phyloP scores from a whole-genome alignment of 2,888 invertebrate genomes.

The Metalampra italica region DNA sequence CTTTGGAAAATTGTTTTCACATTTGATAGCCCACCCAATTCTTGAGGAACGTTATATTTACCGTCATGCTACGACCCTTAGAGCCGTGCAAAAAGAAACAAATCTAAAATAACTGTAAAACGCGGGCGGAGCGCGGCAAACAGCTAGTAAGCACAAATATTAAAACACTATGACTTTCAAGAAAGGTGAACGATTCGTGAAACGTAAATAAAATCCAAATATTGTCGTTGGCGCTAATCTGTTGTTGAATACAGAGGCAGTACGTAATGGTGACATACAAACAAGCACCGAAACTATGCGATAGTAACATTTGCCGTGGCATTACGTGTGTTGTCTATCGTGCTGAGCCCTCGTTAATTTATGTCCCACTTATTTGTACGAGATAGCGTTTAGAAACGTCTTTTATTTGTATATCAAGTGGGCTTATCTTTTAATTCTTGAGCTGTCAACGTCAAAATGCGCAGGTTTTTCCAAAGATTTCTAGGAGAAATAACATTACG shows the following conservation, averaged over 20 bases:
- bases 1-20: too few relatives aligned
- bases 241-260: constrained; percentile 48
- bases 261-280: constrained; percentile 51
- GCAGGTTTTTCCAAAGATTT: constrained; percentile 38
- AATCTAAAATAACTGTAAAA: too few relatives aligned
- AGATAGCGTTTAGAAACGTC: constrained; percentile 64
- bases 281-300: constrained; percentile 45
- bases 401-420: constrained; percentile 64
- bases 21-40: too few relatives aligned
- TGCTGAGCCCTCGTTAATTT: constrained; percentile 67
- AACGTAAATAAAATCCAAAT: constrained; percentile 11
- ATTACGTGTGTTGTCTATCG: constrained; percentile 70
- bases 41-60: too few relatives aligned
- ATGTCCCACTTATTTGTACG: constrained; percentile 62
- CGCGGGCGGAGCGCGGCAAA: too few relatives aligned
- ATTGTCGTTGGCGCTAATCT: constrained; percentile 17
- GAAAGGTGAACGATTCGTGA: constrained; percentile 1
- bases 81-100: too few relatives aligned
- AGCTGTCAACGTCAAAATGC: constrained; percentile 56
- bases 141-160: too few relatives aligned
- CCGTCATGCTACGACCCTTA: too few relatives aligned
- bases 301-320: constrained; percentile 66
- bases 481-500: not conserved
- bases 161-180: not conserved
- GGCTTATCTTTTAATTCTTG: constrained; percentile 77